Conservation (phyloP, 2,113 vertebrate species). For the Jacana jacana region DNA sequence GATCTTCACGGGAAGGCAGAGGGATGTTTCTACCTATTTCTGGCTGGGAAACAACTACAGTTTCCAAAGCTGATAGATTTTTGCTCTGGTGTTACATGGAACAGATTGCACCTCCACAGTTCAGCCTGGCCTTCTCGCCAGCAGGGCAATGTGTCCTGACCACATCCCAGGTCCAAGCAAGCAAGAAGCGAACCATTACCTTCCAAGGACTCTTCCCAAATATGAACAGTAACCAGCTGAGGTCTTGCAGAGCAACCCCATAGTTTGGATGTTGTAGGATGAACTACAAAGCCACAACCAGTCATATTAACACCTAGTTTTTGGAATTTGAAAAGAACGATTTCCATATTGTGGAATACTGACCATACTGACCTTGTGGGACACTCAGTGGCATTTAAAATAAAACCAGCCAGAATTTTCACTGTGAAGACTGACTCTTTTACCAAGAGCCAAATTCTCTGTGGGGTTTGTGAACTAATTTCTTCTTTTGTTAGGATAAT, state of each 20-base stretch:
- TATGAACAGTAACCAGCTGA: background rate
- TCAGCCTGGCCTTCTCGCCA: background rate
- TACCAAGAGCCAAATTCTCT: background rate
- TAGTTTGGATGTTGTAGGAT: background rate
- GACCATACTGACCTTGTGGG: background rate
- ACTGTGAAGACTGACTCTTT: background rate
- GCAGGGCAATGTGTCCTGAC: rapidly evolving
- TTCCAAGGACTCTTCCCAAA: background rate
- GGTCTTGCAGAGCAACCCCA: background rate
- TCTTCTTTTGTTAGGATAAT: background rate
- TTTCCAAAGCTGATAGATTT: background rate
- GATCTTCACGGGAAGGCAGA: background rate
- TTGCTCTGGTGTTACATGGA: background rate
- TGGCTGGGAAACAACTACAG: background rate
- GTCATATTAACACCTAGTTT: background rate
- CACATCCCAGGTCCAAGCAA: background rate
- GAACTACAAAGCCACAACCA: background rate
- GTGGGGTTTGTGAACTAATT: background rate
- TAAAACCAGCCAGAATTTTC: background rate
- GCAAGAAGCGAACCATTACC: background rate
- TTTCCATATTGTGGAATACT: background rate
- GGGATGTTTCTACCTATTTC: background rate
- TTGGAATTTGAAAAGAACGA: background rate
- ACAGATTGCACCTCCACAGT: background rate
- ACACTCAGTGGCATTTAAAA: background rate